A percentile compares a stretch with the other conserved stretches of the same genome.
These are phyloP conservation scores for Ophion ventricosus DNA, from an alignment of 2,888 invertebrate genomes.

Conservation along the genomic window DNA sequence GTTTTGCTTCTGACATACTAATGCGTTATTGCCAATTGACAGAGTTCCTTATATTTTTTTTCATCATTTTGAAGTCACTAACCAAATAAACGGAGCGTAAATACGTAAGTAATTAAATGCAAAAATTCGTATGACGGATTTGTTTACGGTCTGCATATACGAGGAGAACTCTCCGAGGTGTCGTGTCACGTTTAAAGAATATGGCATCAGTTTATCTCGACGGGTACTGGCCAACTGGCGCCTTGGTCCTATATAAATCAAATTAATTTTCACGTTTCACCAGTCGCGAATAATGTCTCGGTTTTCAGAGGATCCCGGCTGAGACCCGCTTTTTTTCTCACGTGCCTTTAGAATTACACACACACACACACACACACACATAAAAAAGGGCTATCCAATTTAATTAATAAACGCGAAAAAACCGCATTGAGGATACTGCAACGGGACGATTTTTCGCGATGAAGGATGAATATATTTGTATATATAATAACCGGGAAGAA, in stretches of 20 bases:
- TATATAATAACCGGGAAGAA: conserved; percentile 6
- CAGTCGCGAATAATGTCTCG: conserved; percentile 28
- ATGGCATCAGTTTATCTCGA: neutral
- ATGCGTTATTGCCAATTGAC: conserved; percentile 1
- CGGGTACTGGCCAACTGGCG: conserved; percentile 2
- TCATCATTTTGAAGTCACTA: neutral
- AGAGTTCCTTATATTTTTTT: neutral
- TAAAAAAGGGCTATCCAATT: conserved; percentile 33
- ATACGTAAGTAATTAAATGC: neutral
- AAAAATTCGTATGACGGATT: conserved; percentile 14
- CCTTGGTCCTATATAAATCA: conserved; percentile 28
- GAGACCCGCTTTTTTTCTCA: neutral
- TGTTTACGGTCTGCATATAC: neutral
- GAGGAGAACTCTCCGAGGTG: neutral
- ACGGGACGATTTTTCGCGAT: conserved; percentile 18
- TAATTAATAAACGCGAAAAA: conserved; percentile 42
- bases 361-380: neutral
- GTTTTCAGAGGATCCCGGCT: conserved; percentile 1
- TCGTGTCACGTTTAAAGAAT: conserved; percentile 1
- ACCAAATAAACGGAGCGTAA: neutral
- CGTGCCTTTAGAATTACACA: neutral
- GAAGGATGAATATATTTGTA: conserved; percentile 11
- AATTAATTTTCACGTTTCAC: conserved; percentile 51
- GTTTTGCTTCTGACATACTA: conserved; percentile 10
- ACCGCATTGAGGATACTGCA: conserved; percentile 28